A percentile compares a stretch with the other conserved stretches of the same genome.
phyloP scores from a whole-genome alignment of 1,140 invertebrate species.

The Heliconius melpomene region DNA sequence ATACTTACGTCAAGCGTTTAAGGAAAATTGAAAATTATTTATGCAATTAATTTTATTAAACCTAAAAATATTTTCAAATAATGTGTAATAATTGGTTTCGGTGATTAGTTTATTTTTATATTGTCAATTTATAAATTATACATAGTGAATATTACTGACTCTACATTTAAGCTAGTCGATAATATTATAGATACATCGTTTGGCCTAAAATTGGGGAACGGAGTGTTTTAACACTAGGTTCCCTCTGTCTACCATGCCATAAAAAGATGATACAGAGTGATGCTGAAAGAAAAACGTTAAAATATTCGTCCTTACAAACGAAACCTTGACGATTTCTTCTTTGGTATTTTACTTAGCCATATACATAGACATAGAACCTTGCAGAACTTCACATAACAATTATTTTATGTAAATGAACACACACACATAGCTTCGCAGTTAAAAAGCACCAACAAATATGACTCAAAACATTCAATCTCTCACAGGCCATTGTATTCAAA shows the following conservation, averaged over 20 bases:
- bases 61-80: neutral
- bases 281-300: neutral
- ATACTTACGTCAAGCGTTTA: neutral
- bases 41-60: neutral
- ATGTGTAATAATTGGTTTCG: too few relatives aligned
- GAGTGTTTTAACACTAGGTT: too few relatives aligned
- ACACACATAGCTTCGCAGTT: neutral
- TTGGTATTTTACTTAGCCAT: neutral
- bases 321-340: slow-evolving; percentile 4
- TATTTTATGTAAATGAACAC: slow-evolving; percentile 11
- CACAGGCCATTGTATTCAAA: slow-evolving; percentile 37
- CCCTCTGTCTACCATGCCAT: too few relatives aligned
- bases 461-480: slow-evolving; percentile 22
- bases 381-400: slow-evolving; percentile 7
- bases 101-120: too few relatives aligned
- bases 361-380: slow-evolving; percentile 1
- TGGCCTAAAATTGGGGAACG: too few relatives aligned
- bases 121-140: neutral
- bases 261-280: neutral
- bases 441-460: slow-evolving; percentile 26
- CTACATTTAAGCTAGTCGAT: neutral
- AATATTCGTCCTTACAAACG: neutral
- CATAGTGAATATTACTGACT: neutral
- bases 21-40: neutral
- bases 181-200: neutral